Evolutionary conservation across 2,888 invertebrate genomes (phyloP).

Genomic region (Melinopterus prodromus): DNA sequence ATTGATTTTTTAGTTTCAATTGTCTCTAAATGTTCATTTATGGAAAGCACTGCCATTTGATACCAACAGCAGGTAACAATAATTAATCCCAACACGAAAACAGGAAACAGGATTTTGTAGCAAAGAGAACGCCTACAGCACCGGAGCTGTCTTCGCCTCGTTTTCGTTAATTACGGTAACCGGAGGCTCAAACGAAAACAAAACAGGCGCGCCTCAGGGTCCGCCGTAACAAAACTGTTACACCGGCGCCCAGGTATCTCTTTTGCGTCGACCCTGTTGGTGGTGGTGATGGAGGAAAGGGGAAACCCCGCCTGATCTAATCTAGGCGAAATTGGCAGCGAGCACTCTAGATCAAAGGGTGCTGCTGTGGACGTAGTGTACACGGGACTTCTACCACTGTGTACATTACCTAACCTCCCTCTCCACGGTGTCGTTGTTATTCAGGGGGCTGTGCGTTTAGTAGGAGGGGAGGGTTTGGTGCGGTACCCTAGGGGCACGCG

Average conservation of each 20-base stretch:
- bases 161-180: background rate
- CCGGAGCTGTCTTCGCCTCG: background rate
- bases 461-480: slow-evolving; percentile 8
- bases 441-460: slow-evolving; percentile 13
- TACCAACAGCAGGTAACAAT: background rate
- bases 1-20: no score
- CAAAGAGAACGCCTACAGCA: background rate
- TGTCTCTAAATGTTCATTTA: no score
- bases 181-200: background rate
- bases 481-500: slow-evolving; percentile 15
- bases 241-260: background rate
- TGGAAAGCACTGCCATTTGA: background rate
- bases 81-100: background rate
- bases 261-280: background rate
- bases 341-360: slow-evolving; percentile 35
- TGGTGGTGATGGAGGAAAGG: background rate
- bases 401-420: slow-evolving; percentile 23
- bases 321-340: slow-evolving; percentile 37
- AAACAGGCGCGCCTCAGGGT: background rate
- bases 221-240: background rate
- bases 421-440: slow-evolving; percentile 15
- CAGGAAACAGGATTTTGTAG: background rate
- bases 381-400: slow-evolving; percentile 7
- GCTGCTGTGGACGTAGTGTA: slow-evolving; percentile 6
- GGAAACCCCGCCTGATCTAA: slow-evolving; percentile 28